Evolutionary conservation across 2,797 vertebrate species (phyloP), one percentile per base, ranked within the genome.

Genomic region (Gadopsis marmoratus): DNA sequence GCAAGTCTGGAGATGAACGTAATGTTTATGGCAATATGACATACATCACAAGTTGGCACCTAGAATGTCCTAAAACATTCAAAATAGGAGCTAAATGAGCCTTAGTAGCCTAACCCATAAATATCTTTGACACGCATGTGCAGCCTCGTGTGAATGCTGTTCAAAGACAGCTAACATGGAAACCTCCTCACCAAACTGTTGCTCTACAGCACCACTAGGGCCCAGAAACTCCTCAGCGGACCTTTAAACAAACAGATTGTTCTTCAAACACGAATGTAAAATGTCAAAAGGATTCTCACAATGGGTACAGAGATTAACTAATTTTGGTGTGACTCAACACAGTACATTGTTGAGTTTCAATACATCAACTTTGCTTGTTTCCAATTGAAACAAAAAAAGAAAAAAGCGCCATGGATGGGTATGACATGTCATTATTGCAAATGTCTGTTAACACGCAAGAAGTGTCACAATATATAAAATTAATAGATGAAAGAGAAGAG

Each of bases 171-270:
- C 70, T 1, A 60, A 51, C 21, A n/a, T 0, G 1, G 51, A n/a
- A 21, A 39, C 4, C 37, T 29, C 29, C 54, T 45, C 16, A n/a
- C 45, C 33, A 55, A 56, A 43, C 1, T 3, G 4, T 33, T 60
- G 0, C 67, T 76, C 77, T 48, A 54, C 5, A 72, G 53, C 59
- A 0, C 47, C 47, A 64, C 69, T n/a, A 55, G 33, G 65, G 48
- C 48, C 51, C 16, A 67, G 45, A 60, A 55, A 37, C 16, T 12
- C 7, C 7, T n/a, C 4, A 5, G 26, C 43, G 8, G 4, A 41
- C 14, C 43, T 58, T 72, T 31, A 66, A 39, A 39, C 37, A 39
- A 39, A 39, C 9, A 39, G 8, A 39, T 11, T 3, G 37, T 11
- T 39, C 37, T 39, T 39, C 37, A 39, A 39, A 39, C 37, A 39